A percentile compares a stretch with the other conserved stretches of the same genome.
These are phyloP conservation scores for Protula sp. DNA, from an alignment of 2,888 invertebrate species.

Conservation along the genomic window DNA sequence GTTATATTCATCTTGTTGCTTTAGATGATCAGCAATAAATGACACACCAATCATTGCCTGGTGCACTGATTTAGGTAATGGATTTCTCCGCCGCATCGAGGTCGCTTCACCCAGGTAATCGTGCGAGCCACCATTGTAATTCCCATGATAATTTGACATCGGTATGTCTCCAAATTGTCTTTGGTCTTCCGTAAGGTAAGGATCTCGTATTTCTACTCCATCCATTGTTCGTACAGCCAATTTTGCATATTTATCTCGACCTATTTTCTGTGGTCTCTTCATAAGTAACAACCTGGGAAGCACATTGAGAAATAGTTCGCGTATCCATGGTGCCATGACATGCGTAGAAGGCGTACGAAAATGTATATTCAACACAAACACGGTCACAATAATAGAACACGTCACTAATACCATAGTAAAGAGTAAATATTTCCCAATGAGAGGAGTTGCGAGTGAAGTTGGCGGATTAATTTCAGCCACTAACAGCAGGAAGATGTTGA, in stretches of 20 bases:
- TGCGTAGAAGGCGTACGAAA: constrained; percentile 97
- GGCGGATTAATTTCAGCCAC: constrained; percentile 98
- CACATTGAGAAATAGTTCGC: constrained; percentile 89
- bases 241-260: constrained; percentile 12
- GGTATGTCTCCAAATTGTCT: constrained; percentile 1
- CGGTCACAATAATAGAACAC: constrained; percentile 90
- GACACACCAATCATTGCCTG: constrained; percentile 28
- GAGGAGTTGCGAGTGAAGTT: constrained; percentile 91
- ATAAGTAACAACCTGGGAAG: constrained; percentile 86
- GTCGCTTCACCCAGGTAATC: neutral
- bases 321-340: constrained; percentile 96
- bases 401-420: constrained; percentile 99
- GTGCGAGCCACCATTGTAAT: neutral
- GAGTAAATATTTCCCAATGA: constrained; percentile 87
- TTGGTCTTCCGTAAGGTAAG: constrained; percentile 4
- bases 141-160: no score
- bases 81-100: constrained; percentile 4
- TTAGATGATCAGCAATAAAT: constrained; percentile 29
- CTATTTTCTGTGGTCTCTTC: constrained; percentile 64
- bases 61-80: constrained; percentile 20
- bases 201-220: constrained; percentile 21
- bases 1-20: constrained; percentile 28
- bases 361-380: constrained; percentile 94
- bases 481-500: constrained; percentile 97
- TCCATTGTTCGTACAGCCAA: constrained; percentile 23